Conservation (phyloP, 1,140 invertebrate species). For the Leguminivora glycinivorella region DNA sequence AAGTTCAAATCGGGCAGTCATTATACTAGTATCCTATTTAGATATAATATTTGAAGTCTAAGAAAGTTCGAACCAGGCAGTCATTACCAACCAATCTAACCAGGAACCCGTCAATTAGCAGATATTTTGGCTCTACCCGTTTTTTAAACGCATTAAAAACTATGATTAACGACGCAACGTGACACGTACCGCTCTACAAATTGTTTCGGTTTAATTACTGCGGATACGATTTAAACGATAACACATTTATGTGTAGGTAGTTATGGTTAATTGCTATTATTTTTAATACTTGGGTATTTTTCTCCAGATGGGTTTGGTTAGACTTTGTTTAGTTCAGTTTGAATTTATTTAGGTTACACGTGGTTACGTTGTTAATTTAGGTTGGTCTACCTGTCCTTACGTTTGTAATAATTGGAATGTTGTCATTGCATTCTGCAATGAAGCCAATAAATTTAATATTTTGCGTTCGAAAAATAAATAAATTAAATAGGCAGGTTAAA, state of each 20-base stretch:
- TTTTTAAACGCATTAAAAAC: slow-evolving; percentile 31
- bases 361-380: too few species aligned
- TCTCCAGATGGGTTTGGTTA: not conserved
- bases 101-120: slow-evolving; percentile 44
- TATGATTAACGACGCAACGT: slow-evolving; percentile 40
- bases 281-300: not conserved
- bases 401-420: too few species aligned
- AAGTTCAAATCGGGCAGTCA: too few species aligned
- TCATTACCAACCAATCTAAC: slow-evolving; percentile 33
- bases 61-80: too few species aligned
- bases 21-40: too few species aligned
- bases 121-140: slow-evolving; percentile 32
- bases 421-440: too few species aligned
- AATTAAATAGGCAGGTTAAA: too few species aligned
- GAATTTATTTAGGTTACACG: too few species aligned
- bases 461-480: too few species aligned
- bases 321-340: not conserved
- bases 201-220: slow-evolving; percentile 31
- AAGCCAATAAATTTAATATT: too few species aligned
- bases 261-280: not conserved
- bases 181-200: slow-evolving; percentile 37
- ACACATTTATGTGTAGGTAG: slow-evolving; percentile 15
- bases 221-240: slow-evolving; percentile 25
- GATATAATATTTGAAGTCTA: too few species aligned
- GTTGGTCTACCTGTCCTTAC: too few species aligned